These are phyloP conservation scores for Microcebus griseorufus DNA, from an alignment of 2,113 vertebrate species.

Conservation along the genomic window DNA sequence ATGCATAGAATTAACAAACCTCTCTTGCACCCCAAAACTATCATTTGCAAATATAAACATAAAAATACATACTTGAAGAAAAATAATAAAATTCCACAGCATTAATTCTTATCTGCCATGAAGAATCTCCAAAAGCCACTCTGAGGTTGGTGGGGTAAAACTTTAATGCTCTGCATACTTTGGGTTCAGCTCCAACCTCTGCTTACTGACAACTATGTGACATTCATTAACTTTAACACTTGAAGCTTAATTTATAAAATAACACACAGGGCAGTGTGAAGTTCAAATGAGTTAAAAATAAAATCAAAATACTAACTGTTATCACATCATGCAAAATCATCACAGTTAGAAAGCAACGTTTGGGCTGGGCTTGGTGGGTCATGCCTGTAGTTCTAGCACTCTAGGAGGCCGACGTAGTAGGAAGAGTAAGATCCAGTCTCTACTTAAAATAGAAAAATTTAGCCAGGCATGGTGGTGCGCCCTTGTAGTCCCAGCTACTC, in stretches of 20 bases:
- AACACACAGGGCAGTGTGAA: not conserved
- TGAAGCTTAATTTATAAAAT: constrained; percentile 3
- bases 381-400: no score
- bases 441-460: no score
- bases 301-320: constrained; percentile 12
- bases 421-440: no score
- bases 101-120: constrained; percentile 14
- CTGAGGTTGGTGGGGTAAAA: not conserved
- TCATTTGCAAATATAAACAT: constrained; percentile 6
- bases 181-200: not conserved
- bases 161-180: not conserved
- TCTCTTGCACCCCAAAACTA: not conserved
- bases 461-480: no score
- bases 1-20: not conserved
- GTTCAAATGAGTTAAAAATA: constrained; percentile 37
- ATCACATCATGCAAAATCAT: not conserved
- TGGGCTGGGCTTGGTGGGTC: not conserved
- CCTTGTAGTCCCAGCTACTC: no score
- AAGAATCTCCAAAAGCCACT: constrained; percentile 18
- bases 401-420: no score
- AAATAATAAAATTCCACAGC: not conserved
- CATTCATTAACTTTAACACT: not conserved
- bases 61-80: not conserved
- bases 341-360: constrained; percentile 41
- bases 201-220: not conserved